Evolutionary conservation across 2,888 invertebrate species (phyloP).

Genomic region (Tromatobia lineatoria): DNA sequence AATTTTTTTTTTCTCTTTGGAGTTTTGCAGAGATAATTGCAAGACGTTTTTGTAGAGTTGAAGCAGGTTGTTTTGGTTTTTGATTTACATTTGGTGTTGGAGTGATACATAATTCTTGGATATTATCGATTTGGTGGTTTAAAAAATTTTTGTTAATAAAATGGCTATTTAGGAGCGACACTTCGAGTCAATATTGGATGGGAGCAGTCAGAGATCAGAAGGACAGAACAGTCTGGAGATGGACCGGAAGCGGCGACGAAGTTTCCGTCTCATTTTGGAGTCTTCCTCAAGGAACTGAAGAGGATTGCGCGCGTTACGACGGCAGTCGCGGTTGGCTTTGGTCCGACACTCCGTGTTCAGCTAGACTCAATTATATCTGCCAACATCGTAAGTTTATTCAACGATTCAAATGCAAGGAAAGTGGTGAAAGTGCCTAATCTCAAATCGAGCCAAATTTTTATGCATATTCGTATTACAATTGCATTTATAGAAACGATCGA

Average conservation of each 20-base stretch:
- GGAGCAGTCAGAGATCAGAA: conserved; percentile 94
- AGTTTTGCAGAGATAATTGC: too few relatives aligned
- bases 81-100: too few relatives aligned
- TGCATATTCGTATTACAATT: too few relatives aligned
- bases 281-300: conserved; percentile 91
- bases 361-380: conserved; percentile 95
- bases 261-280: conserved; percentile 97
- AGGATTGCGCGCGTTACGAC: conserved; percentile 95
- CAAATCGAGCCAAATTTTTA: too few relatives aligned
- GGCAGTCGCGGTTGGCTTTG: conserved; percentile 98
- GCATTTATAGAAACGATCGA: too few relatives aligned
- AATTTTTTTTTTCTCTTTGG: too few relatives aligned
- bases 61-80: too few relatives aligned
- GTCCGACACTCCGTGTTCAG: conserved; percentile 96
- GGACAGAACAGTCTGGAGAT: conserved; percentile 94
- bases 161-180: conserved; percentile 89
- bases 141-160: too few relatives aligned
- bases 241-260: conserved; percentile 94
- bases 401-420: background rate
- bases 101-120: too few relatives aligned
- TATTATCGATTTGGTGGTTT: too few relatives aligned
- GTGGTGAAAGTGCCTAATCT: too few relatives aligned
- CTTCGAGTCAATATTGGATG: conserved; percentile 98
- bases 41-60: too few relatives aligned
- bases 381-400: conserved; percentile 93